These are phyloP conservation scores for Myotis vivesi DNA, from an alignment of 2,797 vertebrate species.

Conservation along the genomic window DNA sequence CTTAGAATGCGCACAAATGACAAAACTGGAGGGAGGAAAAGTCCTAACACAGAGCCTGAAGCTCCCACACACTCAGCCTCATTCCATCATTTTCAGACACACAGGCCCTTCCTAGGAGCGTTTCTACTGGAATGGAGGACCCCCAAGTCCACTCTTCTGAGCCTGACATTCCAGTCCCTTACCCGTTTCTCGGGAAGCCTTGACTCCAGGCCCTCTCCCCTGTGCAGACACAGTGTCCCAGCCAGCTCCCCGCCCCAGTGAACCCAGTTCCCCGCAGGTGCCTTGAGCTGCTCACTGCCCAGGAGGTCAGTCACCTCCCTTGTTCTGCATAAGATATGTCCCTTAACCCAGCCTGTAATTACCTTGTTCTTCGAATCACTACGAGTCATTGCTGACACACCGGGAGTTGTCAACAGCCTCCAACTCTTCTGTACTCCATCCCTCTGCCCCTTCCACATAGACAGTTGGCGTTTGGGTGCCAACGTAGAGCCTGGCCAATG, in stretches of 20 bases:
- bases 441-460: not conserved
- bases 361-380: not conserved
- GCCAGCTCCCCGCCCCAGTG: not conserved
- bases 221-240: not conserved
- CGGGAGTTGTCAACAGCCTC: not conserved
- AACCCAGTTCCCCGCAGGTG: not conserved
- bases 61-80: not conserved
- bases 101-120: not conserved
- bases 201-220: not conserved
- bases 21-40: not conserved
- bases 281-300: not conserved
- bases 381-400: not conserved
- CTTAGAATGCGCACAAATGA: not conserved
- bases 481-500: not conserved
- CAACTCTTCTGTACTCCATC: not conserved
- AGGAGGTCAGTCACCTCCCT: constrained; percentile 14
- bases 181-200: not conserved
- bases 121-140: not conserved
- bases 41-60: not conserved
- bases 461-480: not conserved
- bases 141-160: no score
- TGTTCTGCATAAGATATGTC: not conserved
- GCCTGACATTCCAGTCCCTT: not conserved
- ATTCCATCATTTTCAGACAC: not conserved
- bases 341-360: constrained; percentile 9